Evolutionary conservation across 2,113 vertebrate species (phyloP).

Genomic region (Aegypius monachus): DNA sequence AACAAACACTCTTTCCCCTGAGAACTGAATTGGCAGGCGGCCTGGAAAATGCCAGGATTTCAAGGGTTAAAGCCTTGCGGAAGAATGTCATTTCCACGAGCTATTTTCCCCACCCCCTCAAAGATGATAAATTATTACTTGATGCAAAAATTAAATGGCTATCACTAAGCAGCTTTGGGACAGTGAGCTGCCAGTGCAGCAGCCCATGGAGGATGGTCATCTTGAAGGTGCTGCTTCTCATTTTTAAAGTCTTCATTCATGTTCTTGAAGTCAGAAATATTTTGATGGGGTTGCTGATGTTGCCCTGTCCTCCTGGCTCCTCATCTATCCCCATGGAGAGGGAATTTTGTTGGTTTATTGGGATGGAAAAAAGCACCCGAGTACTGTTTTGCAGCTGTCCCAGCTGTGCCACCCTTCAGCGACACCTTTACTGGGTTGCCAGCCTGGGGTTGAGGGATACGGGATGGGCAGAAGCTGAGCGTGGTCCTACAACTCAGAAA

Average conservation of each 20-base stretch:
- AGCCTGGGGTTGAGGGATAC: background rate
- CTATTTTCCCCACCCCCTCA: background rate
- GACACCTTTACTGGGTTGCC: background rate
- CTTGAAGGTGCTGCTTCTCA: background rate
- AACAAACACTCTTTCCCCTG: background rate
- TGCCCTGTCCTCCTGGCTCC: background rate
- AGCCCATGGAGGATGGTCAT: background rate
- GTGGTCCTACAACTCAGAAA: background rate
- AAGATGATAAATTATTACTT: slow-evolving; percentile 20
- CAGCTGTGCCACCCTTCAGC: background rate
- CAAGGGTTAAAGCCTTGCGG: slow-evolving; percentile 44
- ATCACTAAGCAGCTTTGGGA: background rate
- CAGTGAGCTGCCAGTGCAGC: background rate
- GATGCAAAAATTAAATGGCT: slow-evolving; percentile 5
- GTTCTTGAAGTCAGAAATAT: background rate
- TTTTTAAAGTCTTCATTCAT: background rate
- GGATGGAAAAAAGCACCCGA: rapidly evolving
- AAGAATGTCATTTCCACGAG: slow-evolving; percentile 43
- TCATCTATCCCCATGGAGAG: rapidly evolving
- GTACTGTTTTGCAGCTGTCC: background rate
- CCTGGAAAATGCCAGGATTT: slow-evolving; percentile 27
- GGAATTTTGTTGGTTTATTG: background rate
- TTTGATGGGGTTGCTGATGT: background rate
- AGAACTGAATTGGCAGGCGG: background rate
- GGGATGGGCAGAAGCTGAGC: background rate